Percentiles rank a stretch among this genome's conserved stretches.
Evolutionary conservation across 2,113 vertebrate genomes (phyloP).

Genomic region (Nymphicus hollandicus): DNA sequence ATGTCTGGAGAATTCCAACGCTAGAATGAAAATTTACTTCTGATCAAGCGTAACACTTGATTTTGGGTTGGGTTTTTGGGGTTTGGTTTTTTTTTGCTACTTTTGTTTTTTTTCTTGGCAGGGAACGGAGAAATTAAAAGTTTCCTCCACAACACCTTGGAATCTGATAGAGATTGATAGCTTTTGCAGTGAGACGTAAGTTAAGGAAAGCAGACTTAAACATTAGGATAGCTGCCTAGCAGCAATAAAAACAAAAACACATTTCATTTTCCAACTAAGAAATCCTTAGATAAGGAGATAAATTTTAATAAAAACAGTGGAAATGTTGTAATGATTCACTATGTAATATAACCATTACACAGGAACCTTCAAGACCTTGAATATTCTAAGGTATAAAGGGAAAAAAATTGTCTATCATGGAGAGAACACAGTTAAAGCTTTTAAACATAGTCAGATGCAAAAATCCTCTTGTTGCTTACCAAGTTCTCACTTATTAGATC

Average conservation of each 20-base stretch:
- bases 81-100: background rate
- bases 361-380: background rate
- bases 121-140: conserved; percentile 9
- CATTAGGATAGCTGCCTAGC: background rate
- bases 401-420: background rate
- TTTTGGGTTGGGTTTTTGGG: too few species aligned
- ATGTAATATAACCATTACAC: background rate
- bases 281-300: background rate
- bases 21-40: background rate
- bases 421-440: background rate
- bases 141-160: background rate
- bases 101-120: background rate
- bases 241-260: background rate
- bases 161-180: background rate
- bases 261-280: background rate
- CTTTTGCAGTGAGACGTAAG: background rate
- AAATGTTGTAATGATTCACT: background rate
- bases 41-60: background rate
- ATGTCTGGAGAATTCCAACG: background rate
- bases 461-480: accelerated
- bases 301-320: background rate
- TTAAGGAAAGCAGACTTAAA: background rate
- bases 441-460: background rate
- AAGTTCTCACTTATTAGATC: background rate
- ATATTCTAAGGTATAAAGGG: background rate